Conservation (phyloP, 2,797 vertebrate genomes). For the Smutsia gigantea region DNA sequence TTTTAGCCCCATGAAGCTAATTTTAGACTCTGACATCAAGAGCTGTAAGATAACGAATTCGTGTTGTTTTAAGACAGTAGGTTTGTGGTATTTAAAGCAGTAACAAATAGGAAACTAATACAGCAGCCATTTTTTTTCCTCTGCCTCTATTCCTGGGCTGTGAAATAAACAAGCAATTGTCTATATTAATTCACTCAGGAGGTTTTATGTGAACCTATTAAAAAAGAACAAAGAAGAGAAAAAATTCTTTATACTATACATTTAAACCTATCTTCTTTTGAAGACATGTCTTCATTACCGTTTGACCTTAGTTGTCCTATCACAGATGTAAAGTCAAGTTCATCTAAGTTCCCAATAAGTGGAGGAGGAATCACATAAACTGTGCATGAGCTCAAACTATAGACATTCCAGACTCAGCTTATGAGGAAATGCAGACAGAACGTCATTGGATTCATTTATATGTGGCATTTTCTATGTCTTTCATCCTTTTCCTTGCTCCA, state of each 20-base stretch:
- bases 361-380: not conserved
- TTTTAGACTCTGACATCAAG: not conserved
- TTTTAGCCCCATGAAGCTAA: not conserved
- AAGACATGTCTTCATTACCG: not conserved
- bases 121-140: not conserved
- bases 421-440: not conserved
- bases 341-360: not conserved
- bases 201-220: not conserved
- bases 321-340: not conserved
- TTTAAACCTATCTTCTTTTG: not conserved
- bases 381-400: not conserved
- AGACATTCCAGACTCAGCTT: not conserved
- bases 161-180: not conserved
- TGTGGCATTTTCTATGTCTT: not conserved
- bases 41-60: not conserved
- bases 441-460: not conserved
- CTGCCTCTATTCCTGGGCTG: not conserved
- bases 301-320: not conserved
- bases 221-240: not conserved
- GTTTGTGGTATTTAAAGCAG: not conserved
- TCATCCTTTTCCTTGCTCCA: not conserved
- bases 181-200: not conserved
- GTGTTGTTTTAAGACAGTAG: not conserved
- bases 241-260: not conserved
- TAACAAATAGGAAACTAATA: not conserved